Conservation (phyloP, 2,888 invertebrate species). For the Drosophila greeni region DNA sequence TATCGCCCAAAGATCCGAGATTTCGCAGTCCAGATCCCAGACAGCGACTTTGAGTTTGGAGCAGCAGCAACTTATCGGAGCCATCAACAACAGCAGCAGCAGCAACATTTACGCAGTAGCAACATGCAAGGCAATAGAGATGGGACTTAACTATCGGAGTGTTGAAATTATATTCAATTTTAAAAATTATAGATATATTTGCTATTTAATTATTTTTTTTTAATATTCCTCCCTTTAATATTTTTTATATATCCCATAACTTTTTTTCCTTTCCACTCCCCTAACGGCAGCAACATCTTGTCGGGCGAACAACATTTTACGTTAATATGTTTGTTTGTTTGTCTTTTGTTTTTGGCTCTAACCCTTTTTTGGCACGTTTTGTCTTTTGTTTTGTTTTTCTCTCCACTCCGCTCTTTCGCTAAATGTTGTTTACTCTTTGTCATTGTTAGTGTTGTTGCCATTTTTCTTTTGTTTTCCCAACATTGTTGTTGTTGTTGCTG, state of each 20-base stretch:
- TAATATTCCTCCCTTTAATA: not conserved
- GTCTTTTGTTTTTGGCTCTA: conserved; percentile 58
- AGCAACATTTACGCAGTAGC: conserved; percentile 21
- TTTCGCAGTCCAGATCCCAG: too few species aligned
- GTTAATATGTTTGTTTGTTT: conserved; percentile 67
- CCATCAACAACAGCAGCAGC: conserved; percentile 47
- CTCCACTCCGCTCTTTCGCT: conserved; percentile 52
- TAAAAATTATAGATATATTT: too few species aligned
- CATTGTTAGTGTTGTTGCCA: conserved; percentile 62
- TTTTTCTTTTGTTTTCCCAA: conserved; percentile 61
- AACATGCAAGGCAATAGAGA: conserved; percentile 10
- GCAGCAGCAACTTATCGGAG: conserved; percentile 59
- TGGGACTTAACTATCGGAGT: not conserved
- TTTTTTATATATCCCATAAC: not conserved
- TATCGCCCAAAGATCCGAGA: too few species aligned
- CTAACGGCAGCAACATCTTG: conserved; percentile 14
- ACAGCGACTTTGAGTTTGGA: too few species aligned
- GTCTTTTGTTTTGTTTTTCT: conserved; percentile 21
- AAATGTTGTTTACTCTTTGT: conserved; percentile 71
- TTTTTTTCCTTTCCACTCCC: not conserved
- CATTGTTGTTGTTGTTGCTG: conserved; percentile 44
- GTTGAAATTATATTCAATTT: too few species aligned
- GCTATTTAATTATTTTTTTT: not conserved
- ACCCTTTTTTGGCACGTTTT: conserved; percentile 66
- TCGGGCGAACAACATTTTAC: conserved; percentile 47